Evolutionary conservation across 2,888 invertebrate genomes (phyloP), one percentile per base, ranked within the genome.

Genomic region (Pollenia angustigena): DNA sequence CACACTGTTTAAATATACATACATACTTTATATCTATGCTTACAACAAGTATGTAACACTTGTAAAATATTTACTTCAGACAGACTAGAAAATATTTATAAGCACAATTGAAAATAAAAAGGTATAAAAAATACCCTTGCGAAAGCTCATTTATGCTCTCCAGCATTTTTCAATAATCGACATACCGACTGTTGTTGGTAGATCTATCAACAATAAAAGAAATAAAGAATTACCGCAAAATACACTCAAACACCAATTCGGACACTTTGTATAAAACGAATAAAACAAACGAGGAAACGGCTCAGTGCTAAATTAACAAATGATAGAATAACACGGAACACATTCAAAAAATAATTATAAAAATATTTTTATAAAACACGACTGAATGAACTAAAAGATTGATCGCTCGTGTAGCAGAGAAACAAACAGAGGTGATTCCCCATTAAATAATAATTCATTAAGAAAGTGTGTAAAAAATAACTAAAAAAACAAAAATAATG

Each of bases 341-440:
- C 7, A 12, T 4, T 10, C 7, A 54, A 46, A 16, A 52, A 42
- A 46, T 23, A 48, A 4, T 32, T 48, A 52, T 40, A 52, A 50
- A 64, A 66, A 56, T 14, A 46, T 11, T 32, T 4, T n/a, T 32
- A 69, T 44, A 50, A 58, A 56, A 71, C 52, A 54, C 64, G 66
- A 71, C 80, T 40, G 56, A 16, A 62, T 72, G 9, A 52, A 14
- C 48, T 69, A 79, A 71, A 75, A 56, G 64, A 58, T 62, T 40
- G 18, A 52, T 71, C 44, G 14, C 10, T 78, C 64, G 68, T 48
- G 42, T 48, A 64, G 52, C 52, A 42, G 9, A 60, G 52, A 62
- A 66, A 60, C 44, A 52, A 62, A 71, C 78, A 58, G 14, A 82
- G 83, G 88, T 89, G 87, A 85, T 74, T 88, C 88, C 88, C 88